A percentile compares a stretch with the other conserved stretches of the same genome.
Conservation (phyloP, 2,888 invertebrate genomes). For the Drosophila mimetica region DNA sequence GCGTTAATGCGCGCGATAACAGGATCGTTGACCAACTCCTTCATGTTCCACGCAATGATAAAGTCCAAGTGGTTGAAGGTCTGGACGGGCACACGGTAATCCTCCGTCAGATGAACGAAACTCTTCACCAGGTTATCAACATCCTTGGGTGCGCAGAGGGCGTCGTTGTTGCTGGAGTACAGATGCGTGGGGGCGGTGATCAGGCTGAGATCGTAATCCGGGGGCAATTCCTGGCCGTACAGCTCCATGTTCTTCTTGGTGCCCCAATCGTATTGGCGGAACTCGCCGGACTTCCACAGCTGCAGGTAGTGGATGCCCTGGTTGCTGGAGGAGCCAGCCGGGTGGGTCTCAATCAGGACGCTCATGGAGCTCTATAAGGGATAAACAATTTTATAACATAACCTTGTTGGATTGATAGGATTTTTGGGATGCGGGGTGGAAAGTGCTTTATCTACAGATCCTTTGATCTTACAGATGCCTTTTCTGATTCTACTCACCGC, state of each 20-base stretch:
- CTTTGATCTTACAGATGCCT: no score
- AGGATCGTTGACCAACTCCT: conserved; percentile 71
- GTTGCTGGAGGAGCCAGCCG: conserved; percentile 79
- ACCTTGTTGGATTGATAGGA: background rate
- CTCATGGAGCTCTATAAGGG: conserved; percentile 72
- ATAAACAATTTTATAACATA: no score
- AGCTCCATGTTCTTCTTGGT: conserved; percentile 60
- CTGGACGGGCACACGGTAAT: conserved; percentile 73
- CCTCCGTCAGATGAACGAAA: conserved; percentile 60
- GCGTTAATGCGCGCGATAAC: conserved; percentile 61
- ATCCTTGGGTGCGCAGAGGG: conserved; percentile 73
- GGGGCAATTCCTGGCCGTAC: conserved; percentile 73
- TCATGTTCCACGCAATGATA: conserved; percentile 75
- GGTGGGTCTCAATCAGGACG: conserved; percentile 76
- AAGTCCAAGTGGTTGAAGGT: conserved; percentile 82
- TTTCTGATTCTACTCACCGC: conserved; percentile 47
- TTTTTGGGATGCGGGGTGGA: background rate
- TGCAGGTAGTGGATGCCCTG: conserved; percentile 81
- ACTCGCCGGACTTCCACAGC: conserved; percentile 60
- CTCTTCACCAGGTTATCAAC: conserved; percentile 69
- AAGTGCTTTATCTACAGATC: no score
- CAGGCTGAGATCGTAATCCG: conserved; percentile 74
- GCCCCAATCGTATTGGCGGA: conserved; percentile 81
- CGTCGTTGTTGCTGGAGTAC: conserved; percentile 79
- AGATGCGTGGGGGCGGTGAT: conserved; percentile 73